Conservation (phyloP, 2,888 invertebrate species). For the Elmis aenea region DNA sequence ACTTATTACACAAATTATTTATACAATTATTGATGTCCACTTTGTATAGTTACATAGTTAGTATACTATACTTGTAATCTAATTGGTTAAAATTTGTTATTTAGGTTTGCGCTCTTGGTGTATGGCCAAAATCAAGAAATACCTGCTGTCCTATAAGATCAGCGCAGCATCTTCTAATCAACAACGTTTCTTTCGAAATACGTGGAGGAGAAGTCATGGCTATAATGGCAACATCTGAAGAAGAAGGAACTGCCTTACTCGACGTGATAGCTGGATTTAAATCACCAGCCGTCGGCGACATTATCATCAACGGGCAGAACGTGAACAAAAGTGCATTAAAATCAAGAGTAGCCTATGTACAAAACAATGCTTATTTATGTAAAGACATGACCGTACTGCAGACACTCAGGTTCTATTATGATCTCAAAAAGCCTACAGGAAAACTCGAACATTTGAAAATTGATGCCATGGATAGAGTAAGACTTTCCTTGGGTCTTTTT, state of each 20-base stretch:
- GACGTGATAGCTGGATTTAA: slow-evolving; percentile 77
- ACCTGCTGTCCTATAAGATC: slow-evolving; percentile 30
- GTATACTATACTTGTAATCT: too few relatives aligned
- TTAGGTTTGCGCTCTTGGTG: too few relatives aligned
- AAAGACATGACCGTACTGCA: slow-evolving; percentile 87
- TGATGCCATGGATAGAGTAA: slow-evolving; percentile 69
- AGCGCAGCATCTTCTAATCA: slow-evolving; percentile 41
- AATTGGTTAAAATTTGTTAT: too few relatives aligned
- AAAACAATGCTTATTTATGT: slow-evolving; percentile 71
- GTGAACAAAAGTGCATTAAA: slow-evolving; percentile 67
- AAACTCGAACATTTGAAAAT: slow-evolving; percentile 61
- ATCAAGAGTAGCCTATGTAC: slow-evolving; percentile 70
- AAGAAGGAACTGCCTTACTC: slow-evolving; percentile 80
- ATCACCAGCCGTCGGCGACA: slow-evolving; percentile 61
- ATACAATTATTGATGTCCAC: too few relatives aligned
- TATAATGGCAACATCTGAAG: slow-evolving; percentile 82
- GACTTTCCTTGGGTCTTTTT: slow-evolving; percentile 21
- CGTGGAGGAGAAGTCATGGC: slow-evolving; percentile 88
- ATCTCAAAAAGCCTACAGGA: slow-evolving; percentile 61
- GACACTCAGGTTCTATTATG: slow-evolving; percentile 78
- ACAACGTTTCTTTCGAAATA: slow-evolving; percentile 80
- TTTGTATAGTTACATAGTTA: too few relatives aligned
- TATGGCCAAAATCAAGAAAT: slow-evolving; percentile 21
- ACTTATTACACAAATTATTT: too few relatives aligned
- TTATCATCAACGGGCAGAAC: slow-evolving; percentile 82